Evolutionary conservation across 2,888 invertebrate genomes (phyloP).

Genomic region (Tipula helvola): DNA sequence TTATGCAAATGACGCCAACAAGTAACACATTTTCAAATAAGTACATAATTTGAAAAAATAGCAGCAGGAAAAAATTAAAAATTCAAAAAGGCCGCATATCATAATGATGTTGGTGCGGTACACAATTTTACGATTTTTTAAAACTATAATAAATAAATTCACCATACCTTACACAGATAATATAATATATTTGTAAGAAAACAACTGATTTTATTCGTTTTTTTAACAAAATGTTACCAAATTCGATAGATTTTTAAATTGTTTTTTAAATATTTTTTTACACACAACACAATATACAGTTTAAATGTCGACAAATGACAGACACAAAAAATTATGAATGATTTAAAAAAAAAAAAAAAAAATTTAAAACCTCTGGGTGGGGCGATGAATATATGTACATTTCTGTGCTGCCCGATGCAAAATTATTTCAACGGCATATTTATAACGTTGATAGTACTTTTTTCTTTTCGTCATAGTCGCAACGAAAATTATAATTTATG

Average conservation of each 20-base stretch:
- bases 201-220: neutral
- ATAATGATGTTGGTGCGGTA: neutral
- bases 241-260: neutral
- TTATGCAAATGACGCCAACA: constrained; percentile 8
- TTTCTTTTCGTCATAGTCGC: neutral
- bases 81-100: neutral
- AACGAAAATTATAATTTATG: too few species aligned
- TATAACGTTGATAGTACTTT: neutral
- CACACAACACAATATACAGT: neutral
- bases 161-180: neutral
- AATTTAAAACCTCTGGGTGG: neutral
- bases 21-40: neutral
- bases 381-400: neutral
- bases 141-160: neutral
- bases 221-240: neutral
- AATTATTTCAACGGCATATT: neutral
- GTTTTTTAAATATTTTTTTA: neutral
- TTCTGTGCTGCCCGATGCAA: neutral
- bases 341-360: neutral
- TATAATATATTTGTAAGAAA: neutral
- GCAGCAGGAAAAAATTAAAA: neutral
- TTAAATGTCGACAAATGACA: neutral
- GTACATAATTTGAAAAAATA: neutral
- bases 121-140: neutral
- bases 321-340: neutral